Evolutionary conservation across 2,113 vertebrate species (phyloP), one percentile per base, ranked within the genome.

Genomic region (Noctilio leporinus): DNA sequence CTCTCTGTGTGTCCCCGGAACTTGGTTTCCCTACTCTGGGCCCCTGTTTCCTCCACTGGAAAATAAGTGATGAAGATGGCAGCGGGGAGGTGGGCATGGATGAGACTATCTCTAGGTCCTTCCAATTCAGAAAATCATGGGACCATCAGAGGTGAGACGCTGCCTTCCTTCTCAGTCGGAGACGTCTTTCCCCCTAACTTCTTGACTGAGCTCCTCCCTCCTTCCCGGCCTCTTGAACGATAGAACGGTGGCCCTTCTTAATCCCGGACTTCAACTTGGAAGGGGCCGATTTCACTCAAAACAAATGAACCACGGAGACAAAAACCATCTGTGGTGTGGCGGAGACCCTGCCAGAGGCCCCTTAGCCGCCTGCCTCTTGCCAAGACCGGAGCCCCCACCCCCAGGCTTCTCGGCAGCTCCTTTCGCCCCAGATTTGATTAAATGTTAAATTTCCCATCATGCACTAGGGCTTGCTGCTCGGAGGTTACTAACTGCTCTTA

Each of bases 401-500:
- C 9, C 30, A 82, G 35, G 20, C 35, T 51, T n/a, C 43, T 59
- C 2, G 0, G 10, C 33, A 77, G 35, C 53, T 30, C 65, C 22
- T 38, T 24, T 53, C 49, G 85, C 73, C n/a, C n/a, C 45, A 5
- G 76, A 87, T 72, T 65, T 69, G 80, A 96, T 82, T 67, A 73
- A 91, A 97, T 43, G 43, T 76, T 43, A 67, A 55, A 47, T 89
- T 93, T 73, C 82, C 95, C 84, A 22, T 65, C 84, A 8, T 77
- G 86, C 89, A 45, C 67, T 92, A 45, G 57, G 84, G 47, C 43
- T 64, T 86, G 33, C 85, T 15, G 87, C 97, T 93, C 14, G 0
- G 75, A 80, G 87, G 69, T 69, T 83, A 73, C 81, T 64, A 53
- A 78, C 75, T 75, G 76, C 87, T 95, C 94, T 73, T 72, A 77